Evolutionary conservation across 1,140 invertebrate species (phyloP).

Genomic region (Galendromus occidentalis): DNA sequence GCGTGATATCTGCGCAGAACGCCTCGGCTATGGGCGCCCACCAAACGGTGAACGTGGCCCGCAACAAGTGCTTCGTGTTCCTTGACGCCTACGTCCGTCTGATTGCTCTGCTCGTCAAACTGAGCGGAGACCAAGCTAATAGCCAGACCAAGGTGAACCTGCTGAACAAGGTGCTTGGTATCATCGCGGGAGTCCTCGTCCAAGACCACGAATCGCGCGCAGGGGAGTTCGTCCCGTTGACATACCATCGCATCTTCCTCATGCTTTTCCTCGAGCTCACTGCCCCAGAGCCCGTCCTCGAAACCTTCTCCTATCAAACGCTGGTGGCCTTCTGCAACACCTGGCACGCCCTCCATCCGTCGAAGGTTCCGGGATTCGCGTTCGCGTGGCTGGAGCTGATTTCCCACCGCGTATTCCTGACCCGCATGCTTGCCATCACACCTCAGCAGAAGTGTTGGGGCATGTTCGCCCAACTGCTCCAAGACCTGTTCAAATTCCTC

Average conservation of each 20-base stretch:
- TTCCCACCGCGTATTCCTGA: slow-evolving; percentile 86
- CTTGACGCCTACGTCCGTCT: slow-evolving; percentile 85
- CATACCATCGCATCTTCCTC: slow-evolving; percentile 90
- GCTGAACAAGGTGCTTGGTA: slow-evolving; percentile 80
- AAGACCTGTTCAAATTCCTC: slow-evolving; percentile 88
- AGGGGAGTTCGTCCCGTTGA: slow-evolving; percentile 82
- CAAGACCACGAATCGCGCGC: slow-evolving; percentile 73
- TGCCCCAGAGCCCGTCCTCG: slow-evolving; percentile 69
- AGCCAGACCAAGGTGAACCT: slow-evolving; percentile 86
- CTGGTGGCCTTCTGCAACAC: slow-evolving; percentile 48
- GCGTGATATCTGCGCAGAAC: slow-evolving; percentile 28
- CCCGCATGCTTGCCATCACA: slow-evolving; percentile 69
- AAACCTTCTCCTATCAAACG: slow-evolving; percentile 69
- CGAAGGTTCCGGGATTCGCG: slow-evolving; percentile 85
- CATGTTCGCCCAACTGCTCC: slow-evolving; percentile 57
- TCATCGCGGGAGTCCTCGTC: slow-evolving; percentile 77
- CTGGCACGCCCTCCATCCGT: slow-evolving; percentile 70
- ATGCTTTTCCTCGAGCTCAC: slow-evolving; percentile 93
- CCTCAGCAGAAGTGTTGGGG: slow-evolving; percentile 36
- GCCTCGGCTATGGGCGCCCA: background rate
- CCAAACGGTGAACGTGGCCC: slow-evolving; percentile 34
- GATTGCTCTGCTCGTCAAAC: slow-evolving; percentile 86
- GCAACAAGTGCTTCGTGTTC: slow-evolving; percentile 83
- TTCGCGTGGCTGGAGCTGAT: slow-evolving; percentile 96
- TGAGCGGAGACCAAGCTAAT: slow-evolving; percentile 57